These are phyloP conservation scores for Cerceris ruficornis DNA, from an alignment of 2,888 invertebrate species.

Conservation along the genomic window DNA sequence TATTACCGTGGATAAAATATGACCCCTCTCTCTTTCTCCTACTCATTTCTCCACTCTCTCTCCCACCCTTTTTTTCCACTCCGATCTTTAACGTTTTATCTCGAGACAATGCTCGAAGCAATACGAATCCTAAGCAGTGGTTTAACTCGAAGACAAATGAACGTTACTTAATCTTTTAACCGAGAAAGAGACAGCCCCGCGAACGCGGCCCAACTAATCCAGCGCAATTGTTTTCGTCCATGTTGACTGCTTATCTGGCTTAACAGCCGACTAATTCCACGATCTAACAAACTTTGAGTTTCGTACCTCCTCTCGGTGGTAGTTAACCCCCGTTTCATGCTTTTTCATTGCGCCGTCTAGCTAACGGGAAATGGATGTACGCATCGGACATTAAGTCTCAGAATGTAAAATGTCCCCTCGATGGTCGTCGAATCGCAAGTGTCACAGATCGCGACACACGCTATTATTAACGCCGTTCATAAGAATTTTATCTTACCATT, in stretches of 20 bases:
- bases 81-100: conserved; percentile 21
- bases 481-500: no score
- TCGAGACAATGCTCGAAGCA: conserved; percentile 35
- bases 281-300: conserved; percentile 78
- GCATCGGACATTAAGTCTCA: conserved; percentile 51
- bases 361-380: conserved; percentile 50
- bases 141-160: conserved; percentile 65
- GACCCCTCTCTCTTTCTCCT: conserved; percentile 19
- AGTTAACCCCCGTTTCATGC: conserved; percentile 51
- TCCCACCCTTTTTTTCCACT: no score
- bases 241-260: conserved; percentile 81
- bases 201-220: conserved; percentile 69
- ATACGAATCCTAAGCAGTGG: conserved; percentile 22
- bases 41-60: background rate
- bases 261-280: conserved; percentile 81
- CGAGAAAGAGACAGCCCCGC: conserved; percentile 55
- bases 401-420: conserved; percentile 49
- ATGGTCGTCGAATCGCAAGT: conserved; percentile 32
- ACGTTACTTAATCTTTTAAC: conserved; percentile 70
- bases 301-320: conserved; percentile 49
- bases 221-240: conserved; percentile 78
- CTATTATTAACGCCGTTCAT: no score
- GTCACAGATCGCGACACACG: background rate
- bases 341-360: conserved; percentile 39
- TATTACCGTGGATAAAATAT: conserved; percentile 32